phyloP scores from a whole-genome alignment of 2,113 vertebrate species.

The Eurystomus gularis region DNA sequence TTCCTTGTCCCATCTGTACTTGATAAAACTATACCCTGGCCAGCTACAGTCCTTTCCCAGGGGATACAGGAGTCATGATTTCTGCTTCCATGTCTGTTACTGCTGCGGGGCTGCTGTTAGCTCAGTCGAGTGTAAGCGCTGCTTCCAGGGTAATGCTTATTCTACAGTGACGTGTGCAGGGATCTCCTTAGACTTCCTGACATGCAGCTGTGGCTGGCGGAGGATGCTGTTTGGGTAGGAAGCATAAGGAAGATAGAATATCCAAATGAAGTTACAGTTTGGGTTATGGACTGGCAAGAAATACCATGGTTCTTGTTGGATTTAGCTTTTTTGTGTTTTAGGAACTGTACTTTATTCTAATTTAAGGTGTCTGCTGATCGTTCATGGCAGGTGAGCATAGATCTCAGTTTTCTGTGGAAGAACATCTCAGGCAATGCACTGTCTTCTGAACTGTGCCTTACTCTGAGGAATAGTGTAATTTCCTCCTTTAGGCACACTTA shows the following conservation, averaged over 20 bases:
- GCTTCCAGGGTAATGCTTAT: background rate
- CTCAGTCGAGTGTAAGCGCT: background rate
- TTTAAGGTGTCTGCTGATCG: background rate
- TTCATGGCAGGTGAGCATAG: background rate
- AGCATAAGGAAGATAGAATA: background rate
- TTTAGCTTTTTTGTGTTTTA: background rate
- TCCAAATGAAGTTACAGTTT: background rate
- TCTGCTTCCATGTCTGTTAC: background rate
- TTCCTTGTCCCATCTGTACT: background rate
- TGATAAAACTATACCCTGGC: background rate
- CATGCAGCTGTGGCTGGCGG: background rate
- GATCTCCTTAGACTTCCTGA: background rate
- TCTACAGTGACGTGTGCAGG: background rate
- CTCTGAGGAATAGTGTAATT: background rate
- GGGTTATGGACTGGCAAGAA: background rate
- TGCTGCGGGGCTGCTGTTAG: background rate
- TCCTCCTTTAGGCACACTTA: background rate
- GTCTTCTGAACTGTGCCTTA: background rate
- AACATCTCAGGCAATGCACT: background rate
- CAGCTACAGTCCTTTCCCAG: background rate
- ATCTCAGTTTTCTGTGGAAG: background rate
- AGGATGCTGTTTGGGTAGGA: background rate
- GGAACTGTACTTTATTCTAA: background rate
- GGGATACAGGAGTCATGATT: background rate
- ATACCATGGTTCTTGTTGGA: background rate